These are phyloP conservation scores for Brenthis ino DNA, from an alignment of 2,888 invertebrate genomes.

Conservation along the genomic window DNA sequence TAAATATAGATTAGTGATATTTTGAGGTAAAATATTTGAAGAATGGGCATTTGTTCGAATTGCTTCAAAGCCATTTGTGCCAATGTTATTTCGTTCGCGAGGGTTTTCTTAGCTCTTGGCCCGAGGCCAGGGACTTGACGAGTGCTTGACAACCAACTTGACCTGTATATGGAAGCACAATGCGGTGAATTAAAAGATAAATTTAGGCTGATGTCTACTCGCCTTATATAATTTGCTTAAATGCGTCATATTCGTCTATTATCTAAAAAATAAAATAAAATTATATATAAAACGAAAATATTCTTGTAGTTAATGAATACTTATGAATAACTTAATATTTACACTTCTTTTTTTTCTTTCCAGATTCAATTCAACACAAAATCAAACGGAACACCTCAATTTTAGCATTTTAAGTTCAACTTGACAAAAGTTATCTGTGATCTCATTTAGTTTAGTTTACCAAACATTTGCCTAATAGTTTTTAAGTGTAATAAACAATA, in stretches of 20 bases:
- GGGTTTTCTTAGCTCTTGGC: conserved; percentile 59
- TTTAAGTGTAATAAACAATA: conserved; percentile 50
- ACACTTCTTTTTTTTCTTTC: conserved; percentile 50
- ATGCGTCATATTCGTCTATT: background rate
- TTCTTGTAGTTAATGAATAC: background rate
- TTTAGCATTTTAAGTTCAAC: conserved; percentile 71
- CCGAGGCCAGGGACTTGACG: conserved; percentile 65
- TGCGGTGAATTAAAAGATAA: conserved; percentile 44
- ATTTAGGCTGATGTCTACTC: conserved; percentile 34
- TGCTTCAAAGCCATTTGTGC: conserved; percentile 54
- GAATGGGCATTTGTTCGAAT: conserved; percentile 46
- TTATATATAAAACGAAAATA: background rate
- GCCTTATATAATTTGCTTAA: conserved; percentile 25
- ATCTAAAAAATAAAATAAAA: background rate
- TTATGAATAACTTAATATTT: background rate
- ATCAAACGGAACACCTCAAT: conserved; percentile 66
- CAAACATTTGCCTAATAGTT: conserved; percentile 62
- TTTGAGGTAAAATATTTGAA: conserved; percentile 10
- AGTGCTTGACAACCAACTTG: conserved; percentile 70
- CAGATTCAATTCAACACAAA: conserved; percentile 66
- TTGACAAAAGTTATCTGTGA: conserved; percentile 79
- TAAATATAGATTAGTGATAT: conserved; percentile 1
- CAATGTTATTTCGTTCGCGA: conserved; percentile 48
- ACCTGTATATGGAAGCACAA: conserved; percentile 63
- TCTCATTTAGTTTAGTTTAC: conserved; percentile 68